phyloP scores from a whole-genome alignment of 1,140 invertebrate species.

The Nomia melanderi region DNA sequence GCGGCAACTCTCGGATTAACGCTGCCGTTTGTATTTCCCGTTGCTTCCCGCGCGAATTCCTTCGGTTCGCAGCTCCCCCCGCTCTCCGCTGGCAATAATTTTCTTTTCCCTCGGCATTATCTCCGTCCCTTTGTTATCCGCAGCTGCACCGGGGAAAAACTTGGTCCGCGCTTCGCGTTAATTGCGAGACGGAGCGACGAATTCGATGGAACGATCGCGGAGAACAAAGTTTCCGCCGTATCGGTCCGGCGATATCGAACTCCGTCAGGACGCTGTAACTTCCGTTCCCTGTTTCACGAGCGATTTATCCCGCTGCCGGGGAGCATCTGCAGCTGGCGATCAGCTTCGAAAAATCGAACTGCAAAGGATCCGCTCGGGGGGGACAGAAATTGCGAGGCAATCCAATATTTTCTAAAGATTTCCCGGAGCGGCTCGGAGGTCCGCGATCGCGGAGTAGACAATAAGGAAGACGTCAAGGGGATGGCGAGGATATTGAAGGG shows the following conservation, averaged over 20 bases:
- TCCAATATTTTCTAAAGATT: background rate
- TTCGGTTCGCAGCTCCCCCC: background rate
- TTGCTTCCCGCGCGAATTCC: background rate
- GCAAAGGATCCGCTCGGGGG: no score
- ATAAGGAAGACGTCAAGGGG: constrained; percentile 41
- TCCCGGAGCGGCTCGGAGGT: background rate
- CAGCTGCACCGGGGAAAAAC: background rate
- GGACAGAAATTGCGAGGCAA: no score
- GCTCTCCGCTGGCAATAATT: background rate
- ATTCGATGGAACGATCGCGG: background rate
- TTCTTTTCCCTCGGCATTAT: background rate
- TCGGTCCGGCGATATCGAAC: background rate
- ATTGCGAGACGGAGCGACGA: background rate
- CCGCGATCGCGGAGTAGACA: constrained; percentile 12
- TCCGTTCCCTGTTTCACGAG: no score
- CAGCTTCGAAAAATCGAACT: no score
- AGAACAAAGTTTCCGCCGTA: background rate
- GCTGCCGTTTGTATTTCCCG: constrained; percentile 8
- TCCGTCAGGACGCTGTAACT: no score
- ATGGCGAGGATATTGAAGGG: background rate
- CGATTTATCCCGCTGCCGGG: no score
- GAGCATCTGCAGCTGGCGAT: no score
- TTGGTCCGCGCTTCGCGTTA: background rate
- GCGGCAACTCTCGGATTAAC: constrained; percentile 38
- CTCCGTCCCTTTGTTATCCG: constrained; percentile 15